phyloP scores from a whole-genome alignment of 2,888 invertebrate genomes.

The Didymodactylos carnosus region DNA sequence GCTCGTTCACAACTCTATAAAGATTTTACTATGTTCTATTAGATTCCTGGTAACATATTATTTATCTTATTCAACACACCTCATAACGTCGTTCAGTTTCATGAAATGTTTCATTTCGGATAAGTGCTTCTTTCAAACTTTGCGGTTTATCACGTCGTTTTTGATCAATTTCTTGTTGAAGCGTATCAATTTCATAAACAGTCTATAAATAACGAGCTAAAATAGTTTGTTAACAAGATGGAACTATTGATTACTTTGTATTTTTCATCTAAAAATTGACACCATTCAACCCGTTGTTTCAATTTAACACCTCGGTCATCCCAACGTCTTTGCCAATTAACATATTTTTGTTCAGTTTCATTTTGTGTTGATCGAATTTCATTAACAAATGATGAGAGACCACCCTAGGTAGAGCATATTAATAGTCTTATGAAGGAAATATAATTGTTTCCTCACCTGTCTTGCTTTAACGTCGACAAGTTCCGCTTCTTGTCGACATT shows the following conservation, averaged over 20 bases:
- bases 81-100: neutral
- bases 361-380: neutral
- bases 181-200: neutral
- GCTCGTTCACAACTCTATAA: constrained; percentile 49
- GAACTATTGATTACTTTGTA: constrained; percentile 5
- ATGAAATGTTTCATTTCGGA: neutral
- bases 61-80: neutral
- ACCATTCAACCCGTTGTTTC: constrained; percentile 45
- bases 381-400: neutral
- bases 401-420: neutral
- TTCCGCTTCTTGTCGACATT: neutral
- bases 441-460: neutral
- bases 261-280: constrained; percentile 40
- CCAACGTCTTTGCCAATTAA: constrained; percentile 51
- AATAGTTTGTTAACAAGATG: no score
- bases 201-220: neutral
- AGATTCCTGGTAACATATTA: neutral
- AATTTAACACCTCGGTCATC: constrained; percentile 42
- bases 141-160: neutral
- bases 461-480: neutral
- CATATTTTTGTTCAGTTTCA: neutral
- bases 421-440: neutral
- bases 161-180: neutral
- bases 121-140: neutral
- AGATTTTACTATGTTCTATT: neutral